Evolutionary conservation across 2,113 vertebrate genomes (phyloP), one percentile per base, ranked within the genome.

Genomic region (Hippolais icterina): DNA sequence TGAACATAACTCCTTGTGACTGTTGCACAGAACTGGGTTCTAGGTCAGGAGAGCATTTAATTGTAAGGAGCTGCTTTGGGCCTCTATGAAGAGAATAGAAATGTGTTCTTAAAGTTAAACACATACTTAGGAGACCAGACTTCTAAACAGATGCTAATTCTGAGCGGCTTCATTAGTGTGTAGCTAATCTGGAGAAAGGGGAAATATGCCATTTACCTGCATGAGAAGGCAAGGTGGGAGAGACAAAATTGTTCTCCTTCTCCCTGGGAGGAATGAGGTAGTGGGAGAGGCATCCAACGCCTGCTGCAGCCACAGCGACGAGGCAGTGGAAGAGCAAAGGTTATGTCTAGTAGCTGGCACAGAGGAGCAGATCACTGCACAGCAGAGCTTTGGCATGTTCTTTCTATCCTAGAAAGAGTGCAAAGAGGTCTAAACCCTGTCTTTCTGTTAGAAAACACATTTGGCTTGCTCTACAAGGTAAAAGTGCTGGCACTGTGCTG

Each of bases 301-400:
- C 54, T 64, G 44, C 39, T 27, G 46, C 50, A 54, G 72, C 12
- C 27, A 31, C 2, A 2, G 39, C 6, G 29, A 44, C 9, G 29
- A 47, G 21, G 69, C 4, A 2, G 54, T 5, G 50, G 50, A 27
- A 81, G 79, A 81, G 33, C 37, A 39, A 49, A 24, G 24, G n/a
- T 37, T 16, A 2, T 1, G 1, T 10, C 28, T 52, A 37, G 15
- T 10, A 16, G 20, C n/a, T 42, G 50, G 21, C 53, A 47, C 2
- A 41, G 41, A 31, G 44, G 17, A 79, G 79, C 29, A 75, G 56
- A 21, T 22, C 63, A 21, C 24, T 15, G 54, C 21, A 15, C 33
- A 75, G 60, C 72, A 75, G 39, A 47, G n/a, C 15, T 63, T 46
- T 11, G 13, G 25, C 35, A 39, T 3, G 0, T 13, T 17, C 9